phyloP scores from a whole-genome alignment of 2,888 invertebrate genomes.

The Palloptera scutellata region DNA sequence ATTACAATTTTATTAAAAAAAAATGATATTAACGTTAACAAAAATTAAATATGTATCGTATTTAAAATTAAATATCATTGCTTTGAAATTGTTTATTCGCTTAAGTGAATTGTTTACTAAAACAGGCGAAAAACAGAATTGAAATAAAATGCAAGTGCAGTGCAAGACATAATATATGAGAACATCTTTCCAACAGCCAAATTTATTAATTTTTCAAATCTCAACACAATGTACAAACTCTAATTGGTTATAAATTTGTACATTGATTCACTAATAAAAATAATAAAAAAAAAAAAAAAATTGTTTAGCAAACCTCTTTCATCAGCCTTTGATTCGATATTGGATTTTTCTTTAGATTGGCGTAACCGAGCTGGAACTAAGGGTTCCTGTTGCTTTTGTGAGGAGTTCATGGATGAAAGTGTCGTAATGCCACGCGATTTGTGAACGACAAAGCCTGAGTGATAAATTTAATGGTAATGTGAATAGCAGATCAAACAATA shows the following conservation, averaged over 20 bases:
- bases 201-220: too few species aligned
- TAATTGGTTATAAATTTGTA: too few species aligned
- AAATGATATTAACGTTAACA: constrained; percentile 20
- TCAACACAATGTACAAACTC: too few species aligned
- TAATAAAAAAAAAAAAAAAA: constrained; percentile 24
- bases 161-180: too few species aligned
- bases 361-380: constrained; percentile 69
- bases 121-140: too few species aligned
- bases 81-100: too few species aligned
- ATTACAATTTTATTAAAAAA: constrained; percentile 32
- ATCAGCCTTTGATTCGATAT: constrained; percentile 73
- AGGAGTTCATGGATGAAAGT: constrained; percentile 69
- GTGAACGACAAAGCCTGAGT: constrained; percentile 77
- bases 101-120: too few species aligned
- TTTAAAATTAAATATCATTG: too few species aligned
- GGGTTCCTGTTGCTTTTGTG: constrained; percentile 65
- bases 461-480: constrained; percentile 16
- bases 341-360: constrained; percentile 71
- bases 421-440: constrained; percentile 82
- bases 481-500: constrained; percentile 28
- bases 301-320: constrained; percentile 68
- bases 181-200: too few species aligned
- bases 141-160: too few species aligned
- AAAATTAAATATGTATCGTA: too few species aligned
- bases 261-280: too few species aligned